phyloP scores from a whole-genome alignment of 2,113 vertebrate species.

The Myotis davidii region DNA sequence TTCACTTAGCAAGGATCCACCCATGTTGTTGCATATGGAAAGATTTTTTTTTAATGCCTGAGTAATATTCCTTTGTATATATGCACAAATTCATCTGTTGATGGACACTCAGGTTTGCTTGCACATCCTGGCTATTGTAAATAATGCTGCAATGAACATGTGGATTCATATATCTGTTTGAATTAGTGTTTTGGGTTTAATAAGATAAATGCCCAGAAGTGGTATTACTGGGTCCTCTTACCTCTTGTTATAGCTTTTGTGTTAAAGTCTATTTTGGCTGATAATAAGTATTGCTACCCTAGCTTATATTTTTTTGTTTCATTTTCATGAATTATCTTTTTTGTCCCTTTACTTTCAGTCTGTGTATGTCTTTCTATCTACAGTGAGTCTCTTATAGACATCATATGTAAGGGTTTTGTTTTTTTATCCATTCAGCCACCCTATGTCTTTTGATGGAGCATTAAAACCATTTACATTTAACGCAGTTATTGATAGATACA shows the following conservation, averaged over 20 bases:
- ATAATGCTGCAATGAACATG: background rate
- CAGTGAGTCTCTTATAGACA: background rate
- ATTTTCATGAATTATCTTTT: background rate
- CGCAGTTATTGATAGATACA: background rate
- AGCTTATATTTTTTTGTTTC: background rate
- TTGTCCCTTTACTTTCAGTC: background rate
- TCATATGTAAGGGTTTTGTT: background rate
- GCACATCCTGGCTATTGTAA: background rate
- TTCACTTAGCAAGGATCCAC: background rate
- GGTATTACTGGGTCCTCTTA: background rate
- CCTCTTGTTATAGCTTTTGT: background rate
- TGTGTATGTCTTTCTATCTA: background rate
- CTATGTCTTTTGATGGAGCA: background rate
- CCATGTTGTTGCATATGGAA: background rate
- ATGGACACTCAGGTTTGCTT: background rate
- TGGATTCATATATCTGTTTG: background rate
- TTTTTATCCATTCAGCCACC: background rate
- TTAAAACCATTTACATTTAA: background rate
- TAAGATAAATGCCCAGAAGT: background rate
- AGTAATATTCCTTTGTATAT: background rate
- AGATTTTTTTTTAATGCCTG: background rate
- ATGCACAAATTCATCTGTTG: background rate
- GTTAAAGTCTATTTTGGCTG: background rate
- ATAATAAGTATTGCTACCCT: background rate
- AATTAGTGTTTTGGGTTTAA: background rate